Base-by-base conservation (phyloP, 2,797 vertebrate species). In the Pteronotus mesoamericanus region DNA sequence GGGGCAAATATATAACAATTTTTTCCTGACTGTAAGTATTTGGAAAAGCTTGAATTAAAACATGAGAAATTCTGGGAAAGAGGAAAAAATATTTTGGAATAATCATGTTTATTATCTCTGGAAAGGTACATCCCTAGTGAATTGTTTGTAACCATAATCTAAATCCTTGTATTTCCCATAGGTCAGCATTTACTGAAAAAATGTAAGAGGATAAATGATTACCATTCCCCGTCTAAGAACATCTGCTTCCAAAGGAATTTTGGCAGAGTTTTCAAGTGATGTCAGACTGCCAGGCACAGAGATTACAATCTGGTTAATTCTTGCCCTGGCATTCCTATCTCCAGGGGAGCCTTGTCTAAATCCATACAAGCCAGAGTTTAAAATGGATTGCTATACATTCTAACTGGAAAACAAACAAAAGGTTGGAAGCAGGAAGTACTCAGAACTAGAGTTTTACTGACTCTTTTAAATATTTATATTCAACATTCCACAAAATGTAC, bases 221-320 rank as follows among this genome's bases (percentile, higher is more conserved):
- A 72, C 72, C n/a, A 59, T 57, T 93, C 32, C 78, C 88, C 59
- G 71, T 94, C 44, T 87, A 88, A 91, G 79, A 98, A 75, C 21
- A 53, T 96, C 95, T 96, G 86, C 94, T 97, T 97, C 92, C 88
- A 91, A 93, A 87, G 83, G 93, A 94, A 97, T 96, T 72, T 68
- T 98, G 97, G 86, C 96, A 96, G 57, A 18, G 24, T 84, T 96
- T 18, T 46, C 51, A 61, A 95, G 61, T 94, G 91, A 96, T 95
- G 34, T 96, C 72, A 91, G 48, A 48, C 32, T 46, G 39, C 92
- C 88, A 94, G 95, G 93, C 96, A 42, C 85, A 95, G 71, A 95
- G 82, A 84, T 69, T 57, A 34, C 46, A 95, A 44, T 46, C 92
- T 10, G 1, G 59, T 57, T 75, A 34, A 34, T 77, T 91, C 94